Evolutionary conservation across 2,113 vertebrate species (phyloP), one percentile per base, ranked within the genome.

Genomic region (Psephotus haematonotus): DNA sequence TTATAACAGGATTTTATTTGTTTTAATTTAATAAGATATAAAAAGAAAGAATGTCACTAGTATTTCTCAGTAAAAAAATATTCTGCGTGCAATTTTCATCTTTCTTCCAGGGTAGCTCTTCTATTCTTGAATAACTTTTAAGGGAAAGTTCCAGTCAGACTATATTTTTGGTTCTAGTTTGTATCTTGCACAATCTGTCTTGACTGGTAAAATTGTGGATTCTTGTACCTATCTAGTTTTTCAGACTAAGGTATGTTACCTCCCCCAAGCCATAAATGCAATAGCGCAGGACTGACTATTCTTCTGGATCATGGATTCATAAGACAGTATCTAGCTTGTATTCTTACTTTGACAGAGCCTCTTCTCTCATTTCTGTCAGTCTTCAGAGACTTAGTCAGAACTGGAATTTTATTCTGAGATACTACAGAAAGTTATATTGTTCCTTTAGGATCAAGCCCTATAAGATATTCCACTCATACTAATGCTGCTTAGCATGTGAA

Each of bases 211-310:
- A 86, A 77, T 7, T 78, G 68, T 80, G 60, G 31, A 70, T 88
- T 67, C 31, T 20, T 74, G 25, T 59, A 77, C 50, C 17, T 88
- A 27, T 15, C 18, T 69, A 25, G 82, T 83, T 82, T 78, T 43
- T 82, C 60, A 89, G 17, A 92, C 37, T 50, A 35, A 63, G 47
- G 25, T 23, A 47, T 64, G 31, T 78, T 88, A 64, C 50, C 55
- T 8, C 7, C 7, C 39, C 16, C 23, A 71, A 33, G 39, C 43
- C 65, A 55, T 59, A 81, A 70, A 63, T 46, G n/a, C 43, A 68
- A 18, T 28, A 92, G 35, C 25, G 7, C 0, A 0, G 44, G 16
- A 60, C 46, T 39, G 22, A 60, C 20, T 53, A 2, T 75, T 88
- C n/a, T 83, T 80, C 75, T 75, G 55, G 69, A 64, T 55, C 13